Evolutionary conservation across 2,113 vertebrate species (phyloP).

Genomic region (Psophia crepitans): DNA sequence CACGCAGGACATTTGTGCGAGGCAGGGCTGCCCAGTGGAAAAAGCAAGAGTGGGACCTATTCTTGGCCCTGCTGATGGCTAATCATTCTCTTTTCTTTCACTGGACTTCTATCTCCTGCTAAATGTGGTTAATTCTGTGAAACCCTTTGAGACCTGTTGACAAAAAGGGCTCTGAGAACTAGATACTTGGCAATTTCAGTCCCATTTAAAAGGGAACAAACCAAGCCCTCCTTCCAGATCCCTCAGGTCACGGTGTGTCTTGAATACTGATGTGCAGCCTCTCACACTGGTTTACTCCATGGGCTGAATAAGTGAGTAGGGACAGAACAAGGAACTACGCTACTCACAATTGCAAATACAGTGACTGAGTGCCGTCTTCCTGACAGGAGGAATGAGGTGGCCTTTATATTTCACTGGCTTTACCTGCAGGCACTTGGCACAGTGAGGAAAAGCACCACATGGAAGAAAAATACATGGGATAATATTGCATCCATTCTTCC

Average conservation of each 20-base stretch:
- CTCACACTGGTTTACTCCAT: neutral
- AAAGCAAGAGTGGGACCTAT: neutral
- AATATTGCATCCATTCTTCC: neutral
- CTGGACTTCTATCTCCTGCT: neutral
- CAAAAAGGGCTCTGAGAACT: neutral
- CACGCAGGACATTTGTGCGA: rapidly evolving
- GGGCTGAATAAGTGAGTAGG: neutral
- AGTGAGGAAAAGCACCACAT: neutral
- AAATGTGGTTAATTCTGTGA: neutral
- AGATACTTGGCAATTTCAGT: neutral
- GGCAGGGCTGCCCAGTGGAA: neutral
- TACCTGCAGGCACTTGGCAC: neutral
- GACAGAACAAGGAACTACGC: neutral
- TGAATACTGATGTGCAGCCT: constrained; percentile 21
- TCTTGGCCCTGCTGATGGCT: neutral
- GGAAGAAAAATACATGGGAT: neutral
- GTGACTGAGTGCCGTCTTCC: neutral
- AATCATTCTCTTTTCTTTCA: neutral
- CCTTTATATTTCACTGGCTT: neutral
- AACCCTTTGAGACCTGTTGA: neutral
- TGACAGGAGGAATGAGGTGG: neutral
- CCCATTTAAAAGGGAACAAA: neutral
- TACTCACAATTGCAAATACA: neutral
- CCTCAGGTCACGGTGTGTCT: neutral
- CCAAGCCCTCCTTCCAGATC: neutral